Base-by-base conservation (phyloP, 2,797 vertebrate genomes). In the Sebastiscus albofasciatus region DNA sequence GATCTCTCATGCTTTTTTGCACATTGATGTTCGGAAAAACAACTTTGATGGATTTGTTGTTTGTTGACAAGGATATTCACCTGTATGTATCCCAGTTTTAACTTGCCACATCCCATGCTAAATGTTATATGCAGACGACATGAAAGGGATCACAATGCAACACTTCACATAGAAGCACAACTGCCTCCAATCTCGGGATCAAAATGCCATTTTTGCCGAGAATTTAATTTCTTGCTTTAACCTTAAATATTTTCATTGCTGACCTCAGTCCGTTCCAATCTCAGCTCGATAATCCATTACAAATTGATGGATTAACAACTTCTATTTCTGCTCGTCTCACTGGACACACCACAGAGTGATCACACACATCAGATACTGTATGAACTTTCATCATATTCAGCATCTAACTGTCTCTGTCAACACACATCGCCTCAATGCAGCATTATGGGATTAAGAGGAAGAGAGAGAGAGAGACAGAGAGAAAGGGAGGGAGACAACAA, bases 361-460 rank as follows among this genome's bases (percentile, higher is more conserved):
- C 36, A 18, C 69, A 59, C 34, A 69, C 29, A 49, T 24, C 54
- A 62, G 34, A 71, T 5, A 36, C 55, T 20, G 49, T 31, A 39
- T 16, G 22, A 86, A 79, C 60, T 75, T 77, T 71, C 9, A 66
- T 39, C 67, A 72, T 79, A 69, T 75, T 78, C 71, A 39, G 39
- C 61, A 75, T 76, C 27, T 42, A 52, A 70, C 56, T 61, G 56
- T 73, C 67, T 24, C 31, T 72, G 81, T 85, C 82, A 76, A 67
- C 75, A 60, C 69, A 74, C 65, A 73, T 67, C 12, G 26, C 65
- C 77, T 81, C 67, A 46, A 31, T 55, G 54, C 74, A 72, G 61
- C 42, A 56, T 67, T 60, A 78, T 56, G 55, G 67, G 80, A 83
- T 84, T 72, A 72, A 72, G 27, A 83, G 67, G 3, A 49, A 66